These are phyloP conservation scores for Moxostoma hubbsi DNA, from an alignment of 2,797 vertebrate genomes.

Conservation along the genomic window DNA sequence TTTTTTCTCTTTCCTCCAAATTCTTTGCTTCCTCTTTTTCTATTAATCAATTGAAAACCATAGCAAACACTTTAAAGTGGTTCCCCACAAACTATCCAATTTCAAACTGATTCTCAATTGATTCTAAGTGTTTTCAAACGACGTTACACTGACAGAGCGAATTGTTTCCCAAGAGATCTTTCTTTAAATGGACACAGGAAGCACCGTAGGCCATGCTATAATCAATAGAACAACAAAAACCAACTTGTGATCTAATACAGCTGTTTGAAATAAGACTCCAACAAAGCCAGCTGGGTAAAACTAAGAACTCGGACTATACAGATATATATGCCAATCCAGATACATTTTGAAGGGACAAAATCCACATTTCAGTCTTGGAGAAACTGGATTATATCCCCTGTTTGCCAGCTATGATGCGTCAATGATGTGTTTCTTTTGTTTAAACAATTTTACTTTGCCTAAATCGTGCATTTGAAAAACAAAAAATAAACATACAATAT, in stretches of 20 bases:
- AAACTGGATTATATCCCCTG: slow-evolving; percentile 65
- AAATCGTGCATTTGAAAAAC: slow-evolving; percentile 36
- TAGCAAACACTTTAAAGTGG: slow-evolving; percentile 56
- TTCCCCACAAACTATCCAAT: slow-evolving; percentile 50
- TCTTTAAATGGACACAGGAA: slow-evolving; percentile 34
- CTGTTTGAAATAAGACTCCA: slow-evolving; percentile 17
- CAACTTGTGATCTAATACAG: slow-evolving; percentile 33
- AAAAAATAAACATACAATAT: slow-evolving; percentile 15
- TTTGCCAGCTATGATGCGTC: slow-evolving; percentile 39
- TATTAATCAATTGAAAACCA: slow-evolving; percentile 33
- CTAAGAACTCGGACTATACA: slow-evolving; percentile 40
- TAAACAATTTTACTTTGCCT: slow-evolving; percentile 30
- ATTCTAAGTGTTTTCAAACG: slow-evolving; percentile 52
- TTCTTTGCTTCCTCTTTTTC: slow-evolving; percentile 2
- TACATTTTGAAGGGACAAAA: slow-evolving; percentile 54
- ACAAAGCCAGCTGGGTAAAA: slow-evolving; percentile 14
- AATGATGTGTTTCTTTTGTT: slow-evolving; percentile 38
- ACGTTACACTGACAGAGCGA: slow-evolving; percentile 51
- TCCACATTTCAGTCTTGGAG: slow-evolving; percentile 31
- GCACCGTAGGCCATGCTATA: slow-evolving; percentile 17
- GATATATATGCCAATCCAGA: slow-evolving; percentile 32
- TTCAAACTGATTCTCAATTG: slow-evolving; percentile 54
- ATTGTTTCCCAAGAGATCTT: slow-evolving; percentile 52
- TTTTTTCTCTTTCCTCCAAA: slow-evolving; percentile 14
- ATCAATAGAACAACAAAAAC: slow-evolving; percentile 39